Base-by-base conservation (phyloP, 2,113 vertebrate species). In the Petrocephalus zakoni region DNA sequence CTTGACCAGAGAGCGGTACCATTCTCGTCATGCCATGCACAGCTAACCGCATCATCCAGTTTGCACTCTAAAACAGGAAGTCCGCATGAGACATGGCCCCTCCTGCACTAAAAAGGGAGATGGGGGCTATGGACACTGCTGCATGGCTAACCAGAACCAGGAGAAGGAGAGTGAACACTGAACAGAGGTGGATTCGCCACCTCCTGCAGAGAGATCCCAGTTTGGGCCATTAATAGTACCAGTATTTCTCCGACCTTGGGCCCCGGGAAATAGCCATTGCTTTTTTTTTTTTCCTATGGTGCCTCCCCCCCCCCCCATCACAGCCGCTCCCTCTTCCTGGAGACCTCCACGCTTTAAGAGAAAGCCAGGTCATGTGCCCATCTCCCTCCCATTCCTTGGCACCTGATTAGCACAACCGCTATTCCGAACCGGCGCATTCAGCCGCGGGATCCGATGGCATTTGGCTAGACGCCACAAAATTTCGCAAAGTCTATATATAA, bases 391-490 rank as follows among this genome's bases (percentile, higher is more conserved):
- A 92, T 93, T 92, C 93, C 91, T 93, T 94, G 92, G 93, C 94
- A 93, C 91, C 93, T 94, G 92, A 93, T 95, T 94, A 95, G 91
- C 91, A 47, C 82, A 89, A 53, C 87, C 90, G 91, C 90, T 92
- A 92, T 92, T 91, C 89, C 86, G 72, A 89, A 87, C 89, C 85
- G 92, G 92, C 88, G 87, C 90, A 93, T 94, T 95, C 88, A 93
- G 94, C 93, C 90, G 87, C 55, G 88, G 88, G 91, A 88, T 90
- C 89, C 82, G 42, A 78, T 9, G 88, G 87, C 61, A 68, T 88
- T 90, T 92, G 92, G 92, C 92, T 85, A 55, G 56, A 85, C 89
- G 91, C 92, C 91, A 91, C 89, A 87, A 86, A 92, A 91, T 93
- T 90, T 87, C 88, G 64, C 90, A 87, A 90, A 90, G 89, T 91